A percentile compares a stretch with the other conserved stretches of the same genome.
phyloP scores from a whole-genome alignment of 2,888 invertebrate species.

The Halictus ligatus region DNA sequence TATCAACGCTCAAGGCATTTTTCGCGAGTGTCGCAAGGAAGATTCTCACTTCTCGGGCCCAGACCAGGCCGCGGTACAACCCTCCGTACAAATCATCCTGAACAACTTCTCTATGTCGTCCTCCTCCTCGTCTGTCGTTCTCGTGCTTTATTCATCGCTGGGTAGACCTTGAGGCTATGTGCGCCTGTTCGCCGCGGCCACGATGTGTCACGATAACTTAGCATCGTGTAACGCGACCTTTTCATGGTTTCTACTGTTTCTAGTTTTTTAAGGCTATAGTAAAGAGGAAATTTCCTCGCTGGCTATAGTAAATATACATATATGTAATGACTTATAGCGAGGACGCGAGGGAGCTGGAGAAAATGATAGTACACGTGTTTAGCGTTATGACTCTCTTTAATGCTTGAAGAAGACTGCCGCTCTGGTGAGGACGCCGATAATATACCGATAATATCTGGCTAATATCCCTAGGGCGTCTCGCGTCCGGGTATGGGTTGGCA shows the following conservation, averaged over 20 bases:
- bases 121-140: constrained; percentile 20
- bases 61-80: constrained; percentile 10
- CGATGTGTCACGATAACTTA: not conserved
- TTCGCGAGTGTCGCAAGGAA: not conserved
- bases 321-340: too few species aligned
- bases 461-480: too few species aligned
- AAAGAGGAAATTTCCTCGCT: too few species aligned
- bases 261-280: too few species aligned
- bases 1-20: constrained; percentile 32
- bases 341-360: too few species aligned
- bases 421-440: too few species aligned
- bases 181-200: not conserved
- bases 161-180: constrained; percentile 30
- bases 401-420: too few species aligned
- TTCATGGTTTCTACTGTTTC: not conserved
- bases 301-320: not conserved
- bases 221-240: constrained; percentile 35
- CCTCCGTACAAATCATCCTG: constrained; percentile 38
- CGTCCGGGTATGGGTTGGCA: too few species aligned
- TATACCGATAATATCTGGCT: too few species aligned
- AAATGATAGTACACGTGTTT: too few species aligned
- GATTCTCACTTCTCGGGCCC: constrained; percentile 31
- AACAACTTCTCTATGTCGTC: constrained; percentile 24
- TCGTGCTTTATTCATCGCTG: constrained; percentile 30
- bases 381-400: too few species aligned